Evolutionary conservation across 2,888 invertebrate species (phyloP), one percentile per base, ranked within the genome.

Genomic region (Spodoptera exigua): DNA sequence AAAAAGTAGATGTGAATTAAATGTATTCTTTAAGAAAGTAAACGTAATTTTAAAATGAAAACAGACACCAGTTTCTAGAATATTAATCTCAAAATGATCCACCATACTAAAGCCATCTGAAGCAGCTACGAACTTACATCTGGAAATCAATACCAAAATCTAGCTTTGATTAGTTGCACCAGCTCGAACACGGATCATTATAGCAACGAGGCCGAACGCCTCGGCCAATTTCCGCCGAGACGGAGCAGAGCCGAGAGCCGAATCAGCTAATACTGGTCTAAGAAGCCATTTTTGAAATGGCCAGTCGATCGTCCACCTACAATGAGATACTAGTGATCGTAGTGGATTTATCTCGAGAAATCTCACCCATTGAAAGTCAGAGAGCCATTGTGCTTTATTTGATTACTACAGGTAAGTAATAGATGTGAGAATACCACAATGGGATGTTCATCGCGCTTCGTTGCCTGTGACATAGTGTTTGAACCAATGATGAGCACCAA

Each of bases 331-430:
- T 54, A 68, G 55, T 39, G 51, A 70, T 54, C 63, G 49, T 69
- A 63, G 73, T 70, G 76, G 86, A 89, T 90, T 89, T 86, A 89
- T 90, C 90, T 89, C 85, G 82, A 81, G 82, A 87, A 85, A 88
- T 89, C 89, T 86, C 83, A 78, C 79, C 84, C 76, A 88, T 87
- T 89, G 84, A 85, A 79, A 75, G 75, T 84, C 83, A 84, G 84
- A 84, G 86, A 79, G 72, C 87, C 83, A 89, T 91, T 91, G 90
- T 91, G 83, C 79, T 51, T 76, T 82, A 87, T 84, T 87, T 90
- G 91, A 91, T 91, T 89, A 90, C 87, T 82, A 47, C 89, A 90
- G 90, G 90, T 90, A 89, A 88, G 90, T 90, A 89, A 88, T 88
- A 87, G 85, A 85, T 87, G 85, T 85, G 87, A 83, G 85, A 82